Conservation (phyloP, 2,888 invertebrate species). For the Ectemnius lituratus region DNA sequence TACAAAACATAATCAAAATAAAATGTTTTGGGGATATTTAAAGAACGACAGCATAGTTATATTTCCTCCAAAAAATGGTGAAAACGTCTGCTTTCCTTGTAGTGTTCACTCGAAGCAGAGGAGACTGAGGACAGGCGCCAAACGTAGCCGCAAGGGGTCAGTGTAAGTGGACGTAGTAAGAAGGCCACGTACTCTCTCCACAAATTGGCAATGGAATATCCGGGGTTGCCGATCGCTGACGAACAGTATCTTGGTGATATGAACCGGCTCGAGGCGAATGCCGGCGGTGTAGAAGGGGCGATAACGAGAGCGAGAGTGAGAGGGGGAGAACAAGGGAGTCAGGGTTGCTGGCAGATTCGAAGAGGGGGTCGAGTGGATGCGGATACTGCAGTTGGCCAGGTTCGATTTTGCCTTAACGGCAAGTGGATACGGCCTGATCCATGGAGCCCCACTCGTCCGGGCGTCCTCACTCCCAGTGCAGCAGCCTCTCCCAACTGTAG, state of each 20-base stretch:
- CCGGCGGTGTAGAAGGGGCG: slow-evolving; percentile 14
- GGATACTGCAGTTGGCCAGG: slow-evolving; percentile 61
- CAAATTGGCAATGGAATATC: slow-evolving; percentile 48
- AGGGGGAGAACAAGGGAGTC: slow-evolving; percentile 22
- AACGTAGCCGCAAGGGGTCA: no score
- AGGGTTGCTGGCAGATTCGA: slow-evolving; percentile 29
- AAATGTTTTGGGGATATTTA: no score
- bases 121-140: no score
- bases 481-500: slow-evolving; percentile 41
- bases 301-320: slow-evolving; percentile 5
- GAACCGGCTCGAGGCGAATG: neutral
- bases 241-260: slow-evolving; percentile 24
- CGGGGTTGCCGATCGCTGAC: slow-evolving; percentile 36
- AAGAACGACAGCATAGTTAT: no score
- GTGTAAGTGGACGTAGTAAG: slow-evolving; percentile 22
- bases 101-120: no score
- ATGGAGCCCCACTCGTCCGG: slow-evolving; percentile 45
- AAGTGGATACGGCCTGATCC: slow-evolving; percentile 60
- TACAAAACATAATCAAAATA: no score
- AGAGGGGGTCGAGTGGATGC: slow-evolving; percentile 59
- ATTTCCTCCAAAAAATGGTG: no score
- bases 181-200: slow-evolving; percentile 40
- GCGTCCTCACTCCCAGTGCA: slow-evolving; percentile 14
- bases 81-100: no score
- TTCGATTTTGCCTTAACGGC: slow-evolving; percentile 60